These are phyloP conservation scores for Teleopsis dalmanni DNA, from an alignment of 1,140 invertebrate species.

Conservation along the genomic window DNA sequence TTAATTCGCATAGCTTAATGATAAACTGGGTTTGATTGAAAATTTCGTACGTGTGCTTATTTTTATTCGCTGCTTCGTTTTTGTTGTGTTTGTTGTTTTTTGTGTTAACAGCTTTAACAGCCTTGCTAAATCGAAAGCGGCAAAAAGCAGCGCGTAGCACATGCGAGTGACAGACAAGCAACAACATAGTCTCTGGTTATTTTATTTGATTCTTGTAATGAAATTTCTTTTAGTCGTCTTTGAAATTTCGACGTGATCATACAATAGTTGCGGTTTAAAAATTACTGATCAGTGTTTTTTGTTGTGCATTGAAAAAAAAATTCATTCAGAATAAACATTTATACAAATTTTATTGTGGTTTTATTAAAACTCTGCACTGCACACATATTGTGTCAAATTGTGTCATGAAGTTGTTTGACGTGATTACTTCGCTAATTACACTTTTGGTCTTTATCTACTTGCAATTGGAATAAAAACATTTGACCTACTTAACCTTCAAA, in stretches of 20 bases:
- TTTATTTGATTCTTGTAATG: slow-evolving; percentile 11
- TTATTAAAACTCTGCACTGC: not conserved
- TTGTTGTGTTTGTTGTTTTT: too few species aligned
- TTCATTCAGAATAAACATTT: not conserved
- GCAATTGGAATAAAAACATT: slow-evolving; percentile 33
- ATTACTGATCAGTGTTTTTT: not conserved
- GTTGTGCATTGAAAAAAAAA: not conserved
- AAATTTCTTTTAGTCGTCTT: slow-evolving; percentile 14
- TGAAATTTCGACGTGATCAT: slow-evolving; percentile 9
- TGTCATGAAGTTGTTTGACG: slow-evolving; percentile 44
- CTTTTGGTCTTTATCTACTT: slow-evolving; percentile 40
- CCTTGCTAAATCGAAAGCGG: too few species aligned
- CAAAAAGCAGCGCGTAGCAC: not conserved
- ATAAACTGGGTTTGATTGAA: too few species aligned
- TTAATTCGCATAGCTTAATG: too few species aligned
- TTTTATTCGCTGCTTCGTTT: too few species aligned
- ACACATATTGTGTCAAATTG: too few species aligned
- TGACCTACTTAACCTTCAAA: too few species aligned
- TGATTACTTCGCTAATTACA: slow-evolving; percentile 40
- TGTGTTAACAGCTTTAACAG: too few species aligned
- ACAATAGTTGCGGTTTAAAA: not conserved
- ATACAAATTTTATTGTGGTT: not conserved
- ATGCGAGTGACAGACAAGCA: not conserved
- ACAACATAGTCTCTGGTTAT: slow-evolving; percentile 1
- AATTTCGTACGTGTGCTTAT: too few species aligned